Base-by-base conservation (phyloP, 1,140 invertebrate genomes). In the Cyclargus thomasi region DNA sequence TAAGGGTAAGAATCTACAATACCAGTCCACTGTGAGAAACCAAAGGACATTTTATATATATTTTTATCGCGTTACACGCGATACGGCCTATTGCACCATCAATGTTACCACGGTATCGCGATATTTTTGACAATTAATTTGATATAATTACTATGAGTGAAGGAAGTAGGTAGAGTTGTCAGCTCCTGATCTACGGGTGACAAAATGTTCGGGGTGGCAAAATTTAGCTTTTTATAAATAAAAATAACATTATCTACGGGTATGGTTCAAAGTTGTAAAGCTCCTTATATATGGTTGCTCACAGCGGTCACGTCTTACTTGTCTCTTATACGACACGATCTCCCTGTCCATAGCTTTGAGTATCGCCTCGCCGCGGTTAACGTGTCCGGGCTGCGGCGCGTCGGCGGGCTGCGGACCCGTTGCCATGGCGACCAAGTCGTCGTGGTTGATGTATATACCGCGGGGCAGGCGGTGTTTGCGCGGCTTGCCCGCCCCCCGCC, bases 371-470 rank as follows among this genome's bases (percentile, higher is more conserved):
- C 95, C 94, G 88, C 96, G 95, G 80, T 93, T 94, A 73, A 92
- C 90, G 71, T 92, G 91, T 69, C 91, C 92, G 65, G 80, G 78
- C 70, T 81, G 80, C 67, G 81, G 68, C 29, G 78, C 70, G 62
- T 90, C 87, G 77, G 80, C 88, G 83, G 86, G 92, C 92, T 93
- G 91, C 21, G 77, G 94, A 91, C 80, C 92, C 85, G 93, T 94
- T 39, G 97, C 97, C 91, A 99, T 94, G 62, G 95, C 94, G 67
- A 96, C 94, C 77, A 99, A 93, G 92, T 99, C 98, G 88, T 99
- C 97, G 87, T 98, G 96, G 92, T 98, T 98, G 84, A 99, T 96
- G 92, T 97, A 97, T 95, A 99, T 98, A 87, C 98, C 98, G 72
- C 96, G 94, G 35, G 98, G 98, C 71, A 98, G 96, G 83, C 97